phyloP scores from a whole-genome alignment of 2,888 invertebrate species.

The Polietes domitor region DNA sequence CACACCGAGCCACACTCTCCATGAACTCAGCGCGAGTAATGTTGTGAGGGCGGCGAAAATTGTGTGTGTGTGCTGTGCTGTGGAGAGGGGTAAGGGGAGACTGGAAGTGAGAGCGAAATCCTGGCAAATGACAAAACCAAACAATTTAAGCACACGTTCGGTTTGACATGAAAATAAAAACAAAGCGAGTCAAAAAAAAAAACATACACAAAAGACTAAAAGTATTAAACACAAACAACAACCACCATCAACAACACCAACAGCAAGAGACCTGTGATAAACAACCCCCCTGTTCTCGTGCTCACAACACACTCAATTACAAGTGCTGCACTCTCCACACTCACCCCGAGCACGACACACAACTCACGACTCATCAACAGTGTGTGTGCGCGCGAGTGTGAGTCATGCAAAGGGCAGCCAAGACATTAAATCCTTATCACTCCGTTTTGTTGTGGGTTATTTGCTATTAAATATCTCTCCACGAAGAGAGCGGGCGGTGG shows the following conservation, averaged over 20 bases:
- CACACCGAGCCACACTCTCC: background rate
- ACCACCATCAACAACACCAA: constrained; percentile 1
- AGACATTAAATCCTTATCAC: constrained; percentile 66
- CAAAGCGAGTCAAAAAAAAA: background rate
- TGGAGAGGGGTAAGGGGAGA: constrained; percentile 14
- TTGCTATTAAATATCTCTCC: constrained; percentile 24
- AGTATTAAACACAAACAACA: constrained; percentile 31
- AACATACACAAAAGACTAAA: background rate
- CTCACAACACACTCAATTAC: constrained; percentile 9
- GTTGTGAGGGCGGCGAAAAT: background rate
- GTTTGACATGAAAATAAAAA: constrained; percentile 24
- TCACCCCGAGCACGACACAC: background rate
- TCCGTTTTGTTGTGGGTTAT: constrained; percentile 56
- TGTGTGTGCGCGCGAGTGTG: background rate
- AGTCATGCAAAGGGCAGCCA: constrained; percentile 32
- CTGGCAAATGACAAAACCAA: constrained; percentile 65
- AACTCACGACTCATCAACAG: background rate
- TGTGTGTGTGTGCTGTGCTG: too few relatives aligned
- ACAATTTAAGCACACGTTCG: constrained; percentile 68
- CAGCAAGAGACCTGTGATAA: background rate
- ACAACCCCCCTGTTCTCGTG: background rate
- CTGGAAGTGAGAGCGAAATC: constrained; percentile 42
- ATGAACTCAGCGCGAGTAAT: background rate
- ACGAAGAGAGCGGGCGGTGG: background rate
- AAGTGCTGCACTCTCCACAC: constrained; percentile 12